Base-by-base conservation (phyloP, 2,888 invertebrate species). In the Chrysolina haemoptera region DNA sequence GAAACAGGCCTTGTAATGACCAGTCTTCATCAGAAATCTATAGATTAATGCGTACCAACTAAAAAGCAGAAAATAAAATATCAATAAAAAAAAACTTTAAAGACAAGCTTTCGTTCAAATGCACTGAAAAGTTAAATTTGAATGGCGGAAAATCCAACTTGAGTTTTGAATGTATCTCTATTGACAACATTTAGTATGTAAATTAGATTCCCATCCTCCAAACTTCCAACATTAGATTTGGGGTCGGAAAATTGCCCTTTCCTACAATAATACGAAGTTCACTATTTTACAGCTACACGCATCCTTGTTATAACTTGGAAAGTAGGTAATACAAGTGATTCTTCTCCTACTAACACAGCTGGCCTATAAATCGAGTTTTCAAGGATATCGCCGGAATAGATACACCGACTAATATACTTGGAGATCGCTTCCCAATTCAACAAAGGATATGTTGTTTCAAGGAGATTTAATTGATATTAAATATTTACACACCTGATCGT, bases 121-220 rank as follows among this genome's bases (percentile, higher is more conserved):
- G n/a, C n/a, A n/a, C n/a, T n/a, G n/a, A n/a, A n/a, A n/a, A n/a
- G n/a, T n/a, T n/a, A n/a, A n/a, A n/a, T n/a, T n/a, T n/a, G n/a
- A n/a, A n/a, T n/a, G n/a, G n/a, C n/a, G n/a, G n/a, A n/a, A 64
- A 65, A 66, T 69, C 65, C 55, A 48, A 53, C 68, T 55, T 35
- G 9, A 65, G 65, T 48, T 64, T 72, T 63, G 20, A 22, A 12
- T 53, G 16, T 11, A 53, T n/a, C 27, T 69, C 41, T 48, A 66
- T 66, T 69, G 69, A 73, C 73, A 62, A 62, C 66, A 73, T 73
- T 73, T 62, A 69, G 65, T 73, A 73, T 73, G 73, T 62, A 73
- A 73, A 73, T 73, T 69, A 73, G 69, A 62, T 55, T 62, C 69
- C 62, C 69, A 69, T 64, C 68, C 48, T 68, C 59, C 62, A 59